These are phyloP conservation scores for Leptatherina wallacei DNA, from an alignment of 2,797 vertebrate species.

Conservation along the genomic window DNA sequence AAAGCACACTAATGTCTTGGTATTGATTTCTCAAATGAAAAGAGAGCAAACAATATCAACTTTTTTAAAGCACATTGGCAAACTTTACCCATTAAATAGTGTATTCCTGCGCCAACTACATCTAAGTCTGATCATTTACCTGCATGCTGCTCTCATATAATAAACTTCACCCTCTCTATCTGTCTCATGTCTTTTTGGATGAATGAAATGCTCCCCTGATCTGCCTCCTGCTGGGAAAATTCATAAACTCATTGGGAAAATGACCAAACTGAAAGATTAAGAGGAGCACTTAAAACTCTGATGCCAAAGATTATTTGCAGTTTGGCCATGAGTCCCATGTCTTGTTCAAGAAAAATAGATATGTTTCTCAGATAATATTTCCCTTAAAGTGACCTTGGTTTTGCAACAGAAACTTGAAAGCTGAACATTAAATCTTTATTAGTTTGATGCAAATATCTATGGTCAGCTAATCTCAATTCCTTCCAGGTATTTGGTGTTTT, in stretches of 20 bases:
- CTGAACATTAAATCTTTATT: neutral
- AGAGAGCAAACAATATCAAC: neutral
- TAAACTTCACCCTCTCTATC: conserved; percentile 55
- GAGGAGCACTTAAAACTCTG: conserved; percentile 24
- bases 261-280: conserved; percentile 27
- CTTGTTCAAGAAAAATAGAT: conserved; percentile 13
- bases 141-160: conserved; percentile 59
- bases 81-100: conserved; percentile 25
- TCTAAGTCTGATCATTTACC: conserved; percentile 53
- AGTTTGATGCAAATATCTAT: conserved; percentile 16
- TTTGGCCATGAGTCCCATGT: neutral
- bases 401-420: conserved; percentile 23
- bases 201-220: conserved; percentile 43
- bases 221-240: conserved; percentile 55
- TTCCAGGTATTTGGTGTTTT: conserved; percentile 16
- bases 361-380: conserved; percentile 17
- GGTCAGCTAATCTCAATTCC: conserved; percentile 38
- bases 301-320: conserved; percentile 9
- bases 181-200: conserved; percentile 52
- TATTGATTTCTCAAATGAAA: no score
- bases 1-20: no score
- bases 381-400: conserved; percentile 18
- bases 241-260: conserved; percentile 47
- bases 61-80: neutral
- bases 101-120: conserved; percentile 44